Evolutionary conservation across 2,888 invertebrate species (phyloP).

Genomic region (Acleris emargana): DNA sequence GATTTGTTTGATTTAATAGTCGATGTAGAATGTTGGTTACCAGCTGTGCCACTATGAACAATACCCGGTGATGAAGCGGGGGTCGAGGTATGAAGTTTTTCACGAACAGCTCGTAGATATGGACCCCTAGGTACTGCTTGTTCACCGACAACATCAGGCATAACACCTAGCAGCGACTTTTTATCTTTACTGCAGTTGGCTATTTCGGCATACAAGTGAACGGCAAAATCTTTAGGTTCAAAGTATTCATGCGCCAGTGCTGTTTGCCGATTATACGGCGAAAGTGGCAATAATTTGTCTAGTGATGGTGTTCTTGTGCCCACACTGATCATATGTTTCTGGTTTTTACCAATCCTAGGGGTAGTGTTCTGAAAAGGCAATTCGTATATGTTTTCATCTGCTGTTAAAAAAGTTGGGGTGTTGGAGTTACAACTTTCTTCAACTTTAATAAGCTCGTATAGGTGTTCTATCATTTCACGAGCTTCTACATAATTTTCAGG

Average conservation of each 20-base stretch:
- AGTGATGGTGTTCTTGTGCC: slow-evolving; percentile 85
- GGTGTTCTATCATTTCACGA: slow-evolving; percentile 89
- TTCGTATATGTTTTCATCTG: slow-evolving; percentile 85
- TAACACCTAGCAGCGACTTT: slow-evolving; percentile 56
- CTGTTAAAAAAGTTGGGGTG: slow-evolving; percentile 44
- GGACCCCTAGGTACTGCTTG: slow-evolving; percentile 80
- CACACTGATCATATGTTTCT: slow-evolving; percentile 77
- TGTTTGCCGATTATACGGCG: slow-evolving; percentile 73
- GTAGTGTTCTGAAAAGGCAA: slow-evolving; percentile 80
- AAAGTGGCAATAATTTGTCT: slow-evolving; percentile 80
- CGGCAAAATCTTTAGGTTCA: slow-evolving; percentile 79
- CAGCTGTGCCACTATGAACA: slow-evolving; percentile 48
- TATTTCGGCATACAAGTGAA: slow-evolving; percentile 86
- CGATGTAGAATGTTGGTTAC: slow-evolving; percentile 52
- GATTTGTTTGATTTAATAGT: slow-evolving; percentile 62
- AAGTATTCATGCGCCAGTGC: slow-evolving; percentile 78
- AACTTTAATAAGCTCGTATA: slow-evolving; percentile 89
- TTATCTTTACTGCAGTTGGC: slow-evolving; percentile 74
- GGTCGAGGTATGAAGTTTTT: slow-evolving; percentile 69
- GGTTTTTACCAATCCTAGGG: slow-evolving; percentile 66
- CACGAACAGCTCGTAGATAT: slow-evolving; percentile 85
- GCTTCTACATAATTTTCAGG: slow-evolving; percentile 89
- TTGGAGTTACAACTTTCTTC: slow-evolving; percentile 86
- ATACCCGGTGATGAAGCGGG: slow-evolving; percentile 48
- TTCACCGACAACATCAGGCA: slow-evolving; percentile 75